phyloP scores from a whole-genome alignment of 2,113 vertebrate species.

The Tychaedon coryphoeus region DNA sequence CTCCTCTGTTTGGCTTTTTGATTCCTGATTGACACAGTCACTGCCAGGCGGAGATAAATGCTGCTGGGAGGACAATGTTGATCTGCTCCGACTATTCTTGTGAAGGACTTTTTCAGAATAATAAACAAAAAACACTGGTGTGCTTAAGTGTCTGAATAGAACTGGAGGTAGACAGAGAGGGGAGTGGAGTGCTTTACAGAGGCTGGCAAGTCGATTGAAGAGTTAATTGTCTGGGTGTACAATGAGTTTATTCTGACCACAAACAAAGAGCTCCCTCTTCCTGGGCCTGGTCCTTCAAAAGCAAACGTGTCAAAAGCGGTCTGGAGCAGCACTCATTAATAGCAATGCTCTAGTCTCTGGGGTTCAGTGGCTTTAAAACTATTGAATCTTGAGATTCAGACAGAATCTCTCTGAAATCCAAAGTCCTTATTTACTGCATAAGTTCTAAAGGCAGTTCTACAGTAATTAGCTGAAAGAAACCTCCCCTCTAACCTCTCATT shows the following conservation, averaged over 20 bases:
- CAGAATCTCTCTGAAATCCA: conserved; percentile 8
- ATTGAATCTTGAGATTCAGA: conserved; percentile 8
- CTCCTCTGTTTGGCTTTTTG: conserved; percentile 83
- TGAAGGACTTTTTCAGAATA: conserved; percentile 78
- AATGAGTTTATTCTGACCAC: conserved; percentile 83
- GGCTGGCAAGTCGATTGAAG: conserved; percentile 76
- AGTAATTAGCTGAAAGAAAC: conserved; percentile 40
- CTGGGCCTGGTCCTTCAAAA: conserved; percentile 76
- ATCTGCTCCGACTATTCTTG: conserved; percentile 74
- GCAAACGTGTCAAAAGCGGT: conserved; percentile 72
- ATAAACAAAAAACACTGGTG: conserved; percentile 79
- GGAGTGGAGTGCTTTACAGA: conserved; percentile 69
- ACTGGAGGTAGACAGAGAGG: conserved; percentile 65
- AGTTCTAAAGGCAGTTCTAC: conserved; percentile 7
- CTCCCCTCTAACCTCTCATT: not conserved
- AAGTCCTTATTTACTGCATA: not conserved
- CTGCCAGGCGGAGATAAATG: conserved; percentile 77
- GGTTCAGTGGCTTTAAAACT: conserved; percentile 40
- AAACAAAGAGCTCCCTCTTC: conserved; percentile 82
- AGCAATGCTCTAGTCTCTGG: conserved; percentile 56
- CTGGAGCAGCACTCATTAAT: conserved; percentile 63
- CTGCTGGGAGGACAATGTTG: conserved; percentile 77
- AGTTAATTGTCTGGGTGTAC: conserved; percentile 85
- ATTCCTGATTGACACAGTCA: conserved; percentile 83
- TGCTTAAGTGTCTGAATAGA: conserved; percentile 75